Conservation (phyloP, 53 echinoderm and acorn worm genomes). For the Zoroaster sp. region DNA sequence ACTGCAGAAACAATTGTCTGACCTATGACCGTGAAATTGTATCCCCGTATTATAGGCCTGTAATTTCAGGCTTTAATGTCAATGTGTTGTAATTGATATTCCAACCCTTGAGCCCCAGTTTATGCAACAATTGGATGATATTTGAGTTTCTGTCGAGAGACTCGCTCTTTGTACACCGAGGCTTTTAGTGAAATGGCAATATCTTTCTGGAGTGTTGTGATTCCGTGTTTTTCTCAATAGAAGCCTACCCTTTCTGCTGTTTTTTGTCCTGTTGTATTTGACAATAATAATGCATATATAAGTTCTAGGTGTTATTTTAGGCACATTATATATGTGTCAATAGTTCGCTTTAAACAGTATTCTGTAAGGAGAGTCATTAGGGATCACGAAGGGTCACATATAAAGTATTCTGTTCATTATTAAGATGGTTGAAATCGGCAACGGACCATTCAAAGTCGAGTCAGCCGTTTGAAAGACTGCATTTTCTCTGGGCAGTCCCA, state of each 20-base stretch:
- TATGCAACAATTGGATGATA: not conserved
- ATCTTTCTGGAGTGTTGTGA: not conserved
- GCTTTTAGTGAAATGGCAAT: not conserved
- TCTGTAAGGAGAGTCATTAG: constrained; percentile 16
- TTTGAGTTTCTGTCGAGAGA: not conserved
- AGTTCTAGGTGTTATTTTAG: not conserved
- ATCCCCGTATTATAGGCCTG: too few species aligned
- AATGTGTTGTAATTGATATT: not conserved
- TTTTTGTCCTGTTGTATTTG: not conserved
- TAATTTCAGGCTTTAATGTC: too few species aligned
- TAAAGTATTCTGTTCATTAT: not conserved
- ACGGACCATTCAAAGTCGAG: not conserved
- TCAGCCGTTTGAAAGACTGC: not conserved
- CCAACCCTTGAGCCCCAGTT: not conserved
- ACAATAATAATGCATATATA: not conserved
- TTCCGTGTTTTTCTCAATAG: not conserved
- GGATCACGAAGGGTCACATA: not conserved
- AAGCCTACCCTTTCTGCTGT: not conserved
- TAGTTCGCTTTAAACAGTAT: not conserved
- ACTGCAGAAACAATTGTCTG: too few species aligned
- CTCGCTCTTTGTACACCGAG: not conserved
- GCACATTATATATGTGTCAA: not conserved
- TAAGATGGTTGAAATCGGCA: not conserved
- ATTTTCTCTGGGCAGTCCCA: not conserved
- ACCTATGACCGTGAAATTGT: too few species aligned